phyloP scores from a whole-genome alignment of 2,797 vertebrate species.

The Decapterus maruadsi region DNA sequence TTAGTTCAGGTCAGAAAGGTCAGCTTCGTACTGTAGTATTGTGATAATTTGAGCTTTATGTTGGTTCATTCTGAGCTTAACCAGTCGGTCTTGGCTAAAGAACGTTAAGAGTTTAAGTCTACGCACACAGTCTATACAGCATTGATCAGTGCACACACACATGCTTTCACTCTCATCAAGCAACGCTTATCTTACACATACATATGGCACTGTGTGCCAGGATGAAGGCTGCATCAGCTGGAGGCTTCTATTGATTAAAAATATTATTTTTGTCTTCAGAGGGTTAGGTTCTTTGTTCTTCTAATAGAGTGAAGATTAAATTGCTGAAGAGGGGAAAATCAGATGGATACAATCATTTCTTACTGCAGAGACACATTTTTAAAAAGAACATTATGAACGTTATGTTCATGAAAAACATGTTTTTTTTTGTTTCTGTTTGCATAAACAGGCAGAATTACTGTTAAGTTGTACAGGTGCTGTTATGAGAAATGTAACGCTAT shows the following conservation, averaged over 20 bases:
- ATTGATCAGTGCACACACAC: background rate
- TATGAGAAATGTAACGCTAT: background rate
- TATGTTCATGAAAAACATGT: background rate
- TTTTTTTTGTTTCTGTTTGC: conserved; percentile 7
- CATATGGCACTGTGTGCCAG: background rate
- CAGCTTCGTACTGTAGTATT: background rate
- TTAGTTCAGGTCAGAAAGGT: background rate
- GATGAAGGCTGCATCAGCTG: background rate
- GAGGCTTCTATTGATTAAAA: background rate
- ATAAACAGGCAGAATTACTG: background rate
- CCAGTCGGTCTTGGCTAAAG: background rate
- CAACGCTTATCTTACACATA: background rate
- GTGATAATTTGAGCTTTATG: background rate
- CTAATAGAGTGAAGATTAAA: background rate
- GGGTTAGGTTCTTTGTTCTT: background rate
- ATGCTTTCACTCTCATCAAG: background rate
- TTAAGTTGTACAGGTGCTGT: background rate
- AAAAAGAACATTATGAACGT: too few relatives aligned
- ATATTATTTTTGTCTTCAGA: conserved; percentile 1
- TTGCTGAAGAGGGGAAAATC: background rate
- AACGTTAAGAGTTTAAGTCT: background rate
- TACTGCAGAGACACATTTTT: background rate
- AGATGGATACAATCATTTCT: background rate
- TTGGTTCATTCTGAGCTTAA: background rate
- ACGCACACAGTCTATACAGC: too few relatives aligned